Conservation (phyloP, 1,140 invertebrate genomes). For the Diprion similis region DNA sequence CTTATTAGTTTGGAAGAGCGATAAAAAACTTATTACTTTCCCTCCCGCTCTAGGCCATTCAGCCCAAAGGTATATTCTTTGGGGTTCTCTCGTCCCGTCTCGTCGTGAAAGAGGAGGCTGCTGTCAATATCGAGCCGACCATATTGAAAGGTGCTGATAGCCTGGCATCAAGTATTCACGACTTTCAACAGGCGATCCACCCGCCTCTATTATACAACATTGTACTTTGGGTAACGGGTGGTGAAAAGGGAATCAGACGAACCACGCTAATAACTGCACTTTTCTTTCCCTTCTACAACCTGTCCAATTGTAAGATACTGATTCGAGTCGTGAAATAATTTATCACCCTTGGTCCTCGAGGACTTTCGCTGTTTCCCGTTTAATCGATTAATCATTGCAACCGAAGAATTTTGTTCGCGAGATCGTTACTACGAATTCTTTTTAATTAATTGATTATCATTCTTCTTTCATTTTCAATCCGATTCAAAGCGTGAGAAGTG, state of each 20-base stretch:
- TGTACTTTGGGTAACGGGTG: neutral
- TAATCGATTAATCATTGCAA: too few species aligned
- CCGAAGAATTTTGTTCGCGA: too few species aligned
- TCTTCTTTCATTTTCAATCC: too few species aligned
- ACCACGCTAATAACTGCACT: too few species aligned
- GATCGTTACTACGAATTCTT: too few species aligned
- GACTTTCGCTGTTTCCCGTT: too few species aligned
- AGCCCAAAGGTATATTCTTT: constrained; percentile 3
- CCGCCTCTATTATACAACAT: constrained; percentile 5
- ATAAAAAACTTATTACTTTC: constrained; percentile 61
- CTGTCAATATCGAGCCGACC: constrained; percentile 40
- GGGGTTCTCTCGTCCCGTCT: constrained; percentile 7
- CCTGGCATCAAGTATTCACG: constrained; percentile 53
- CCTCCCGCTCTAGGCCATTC: constrained; percentile 37
- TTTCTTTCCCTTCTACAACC: too few species aligned
- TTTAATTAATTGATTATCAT: too few species aligned
- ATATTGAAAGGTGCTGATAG: constrained; percentile 56
- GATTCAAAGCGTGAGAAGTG: too few species aligned
- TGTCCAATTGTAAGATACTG: too few species aligned
- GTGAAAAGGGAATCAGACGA: neutral
- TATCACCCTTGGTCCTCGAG: too few species aligned
- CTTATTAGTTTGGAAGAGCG: constrained; percentile 57
- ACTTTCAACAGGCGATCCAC: constrained; percentile 24
- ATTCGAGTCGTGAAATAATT: too few species aligned
- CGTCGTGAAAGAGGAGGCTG: constrained; percentile 6